phyloP scores from a whole-genome alignment of 1,140 invertebrate genomes.

The Drosophila ficusphila region DNA sequence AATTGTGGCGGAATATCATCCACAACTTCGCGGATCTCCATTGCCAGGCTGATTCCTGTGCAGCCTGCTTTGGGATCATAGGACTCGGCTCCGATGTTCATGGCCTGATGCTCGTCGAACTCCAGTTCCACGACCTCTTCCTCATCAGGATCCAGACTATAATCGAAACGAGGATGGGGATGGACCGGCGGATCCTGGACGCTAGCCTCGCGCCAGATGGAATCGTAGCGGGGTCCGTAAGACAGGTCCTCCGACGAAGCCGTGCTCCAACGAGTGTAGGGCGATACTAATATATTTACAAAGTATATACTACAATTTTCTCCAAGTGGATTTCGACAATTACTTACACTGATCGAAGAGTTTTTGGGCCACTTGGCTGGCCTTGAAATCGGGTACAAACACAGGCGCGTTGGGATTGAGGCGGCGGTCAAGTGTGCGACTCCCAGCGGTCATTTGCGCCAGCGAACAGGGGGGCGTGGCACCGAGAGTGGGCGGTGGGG shows the following conservation, averaged over 20 bases:
- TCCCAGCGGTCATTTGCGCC: slow-evolving; percentile 1
- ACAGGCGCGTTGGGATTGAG: slow-evolving; percentile 62
- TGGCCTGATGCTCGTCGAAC: slow-evolving; percentile 21
- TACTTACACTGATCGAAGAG: slow-evolving; percentile 54
- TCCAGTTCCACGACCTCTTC: slow-evolving; percentile 10
- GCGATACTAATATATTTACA: slow-evolving; percentile 17
- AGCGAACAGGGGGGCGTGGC: background rate
- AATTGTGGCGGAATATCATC: slow-evolving; percentile 1
- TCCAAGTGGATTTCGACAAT: background rate
- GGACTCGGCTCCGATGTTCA: slow-evolving; percentile 29
- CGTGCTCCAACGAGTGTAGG: slow-evolving; percentile 51
- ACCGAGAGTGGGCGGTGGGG: background rate
- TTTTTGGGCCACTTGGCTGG: slow-evolving; percentile 38
- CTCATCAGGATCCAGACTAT: background rate
- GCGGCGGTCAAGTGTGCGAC: slow-evolving; percentile 37
- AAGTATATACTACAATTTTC: background rate
- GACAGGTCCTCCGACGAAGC: slow-evolving; percentile 25
- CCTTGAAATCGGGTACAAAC: slow-evolving; percentile 48
- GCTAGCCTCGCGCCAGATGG: slow-evolving; percentile 60
- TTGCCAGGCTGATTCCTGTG: background rate
- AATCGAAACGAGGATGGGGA: background rate
- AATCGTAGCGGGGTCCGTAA: slow-evolving; percentile 52
- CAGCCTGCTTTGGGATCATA: slow-evolving; percentile 6
- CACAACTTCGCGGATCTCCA: slow-evolving; percentile 4
- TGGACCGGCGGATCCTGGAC: background rate